Percentiles rank a stretch among this genome's conserved stretches.
phyloP scores from a whole-genome alignment of 2,113 vertebrate genomes.

The Tautogolabrus adspersus region DNA sequence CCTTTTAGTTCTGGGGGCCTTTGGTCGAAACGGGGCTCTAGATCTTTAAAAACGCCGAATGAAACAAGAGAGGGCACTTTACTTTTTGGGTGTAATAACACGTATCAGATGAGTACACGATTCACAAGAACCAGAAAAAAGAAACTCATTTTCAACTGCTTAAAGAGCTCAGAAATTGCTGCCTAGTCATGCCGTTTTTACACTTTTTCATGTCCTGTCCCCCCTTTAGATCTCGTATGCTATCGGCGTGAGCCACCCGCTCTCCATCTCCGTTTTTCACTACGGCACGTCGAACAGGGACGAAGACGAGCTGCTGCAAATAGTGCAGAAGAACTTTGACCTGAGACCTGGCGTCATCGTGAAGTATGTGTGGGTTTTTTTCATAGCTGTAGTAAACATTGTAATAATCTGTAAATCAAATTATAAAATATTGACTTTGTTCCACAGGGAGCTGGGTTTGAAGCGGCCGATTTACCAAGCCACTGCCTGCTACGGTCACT shows the following conservation, averaged over 20 bases:
- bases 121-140: too few relatives aligned
- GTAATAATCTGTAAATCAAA: too few relatives aligned
- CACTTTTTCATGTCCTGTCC: too few relatives aligned
- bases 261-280: constrained; percentile 83
- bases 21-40: too few relatives aligned
- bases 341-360: constrained; percentile 83
- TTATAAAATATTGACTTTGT: not conserved
- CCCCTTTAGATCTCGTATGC: constrained; percentile 80
- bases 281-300: constrained; percentile 79
- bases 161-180: too few relatives aligned
- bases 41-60: too few relatives aligned
- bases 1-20: too few relatives aligned
- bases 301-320: constrained; percentile 83
- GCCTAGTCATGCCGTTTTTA: too few relatives aligned
- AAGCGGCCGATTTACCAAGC: constrained; percentile 82
- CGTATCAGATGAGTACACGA: too few relatives aligned
- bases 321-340: constrained; percentile 84
- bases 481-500: constrained; percentile 85
- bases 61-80: too few relatives aligned
- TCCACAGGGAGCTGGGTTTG: constrained; percentile 79
- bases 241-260: constrained; percentile 79
- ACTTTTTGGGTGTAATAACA: too few relatives aligned
- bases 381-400: not conserved
- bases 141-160: too few relatives aligned
- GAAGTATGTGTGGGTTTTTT: constrained; percentile 63